Percentiles rank a stretch among this genome's conserved stretches.
Evolutionary conservation across 2,113 vertebrate species (phyloP).

Genomic region (Paralichthys olivaceus): DNA sequence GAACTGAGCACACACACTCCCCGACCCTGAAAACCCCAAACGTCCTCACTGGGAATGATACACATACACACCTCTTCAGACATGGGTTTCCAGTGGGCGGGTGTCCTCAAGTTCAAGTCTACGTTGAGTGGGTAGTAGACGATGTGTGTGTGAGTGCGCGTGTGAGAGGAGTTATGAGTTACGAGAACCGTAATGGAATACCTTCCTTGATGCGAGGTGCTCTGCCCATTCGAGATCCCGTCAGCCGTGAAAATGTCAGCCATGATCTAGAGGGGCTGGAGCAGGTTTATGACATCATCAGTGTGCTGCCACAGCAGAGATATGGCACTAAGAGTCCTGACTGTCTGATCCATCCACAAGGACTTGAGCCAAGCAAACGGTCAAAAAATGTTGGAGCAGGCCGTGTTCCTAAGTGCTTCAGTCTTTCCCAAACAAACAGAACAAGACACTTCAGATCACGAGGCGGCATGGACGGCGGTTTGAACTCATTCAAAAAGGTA

Average conservation of each 20-base stretch:
- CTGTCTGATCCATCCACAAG: conserved; percentile 56
- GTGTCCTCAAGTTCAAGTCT: conserved; percentile 47
- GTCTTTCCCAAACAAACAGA: conserved; percentile 57
- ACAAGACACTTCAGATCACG: conserved; percentile 30
- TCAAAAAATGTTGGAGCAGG: conserved; percentile 46
- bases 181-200: conserved; percentile 72
- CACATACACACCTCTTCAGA: conserved; percentile 49
- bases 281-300: conserved; percentile 83
- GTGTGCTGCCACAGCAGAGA: conserved; percentile 76
- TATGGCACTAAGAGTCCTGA: conserved; percentile 48
- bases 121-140: conserved; percentile 30
- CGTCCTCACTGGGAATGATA: conserved; percentile 60
- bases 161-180: conserved; percentile 60
- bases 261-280: conserved; percentile 72
- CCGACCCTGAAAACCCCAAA: conserved; percentile 70
- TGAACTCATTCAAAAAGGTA: conserved; percentile 61
- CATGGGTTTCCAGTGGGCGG: conserved; percentile 26
- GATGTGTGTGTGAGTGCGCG: conserved; percentile 3
- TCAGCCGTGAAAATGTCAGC: conserved; percentile 81
- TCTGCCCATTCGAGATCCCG: conserved; percentile 59
- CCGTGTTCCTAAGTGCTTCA: conserved; percentile 31
- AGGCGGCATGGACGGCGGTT: conserved; percentile 25
- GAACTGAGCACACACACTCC: conserved; percentile 63
- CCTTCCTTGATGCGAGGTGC: conserved; percentile 58
- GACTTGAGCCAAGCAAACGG: conserved; percentile 63